Conservation (phyloP, 2,797 vertebrate species). For the Anas bahamensis region DNA sequence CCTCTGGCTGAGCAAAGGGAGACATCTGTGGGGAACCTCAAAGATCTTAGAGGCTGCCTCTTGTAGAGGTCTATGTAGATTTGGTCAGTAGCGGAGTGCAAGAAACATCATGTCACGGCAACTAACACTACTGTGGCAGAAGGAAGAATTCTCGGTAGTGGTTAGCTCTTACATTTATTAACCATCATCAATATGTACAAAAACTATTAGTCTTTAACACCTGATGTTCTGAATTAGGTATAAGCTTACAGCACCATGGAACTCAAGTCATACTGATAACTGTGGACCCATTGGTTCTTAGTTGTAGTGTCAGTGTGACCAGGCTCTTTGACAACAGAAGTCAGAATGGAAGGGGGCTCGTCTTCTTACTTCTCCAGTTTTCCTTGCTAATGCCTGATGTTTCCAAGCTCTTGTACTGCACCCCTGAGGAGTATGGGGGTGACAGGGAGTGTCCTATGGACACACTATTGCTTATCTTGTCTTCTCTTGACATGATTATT, state of each 20-base stretch:
- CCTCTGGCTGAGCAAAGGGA: not conserved
- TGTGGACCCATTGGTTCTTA: not conserved
- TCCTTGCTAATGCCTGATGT: not conserved
- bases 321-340: not conserved
- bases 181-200: no score
- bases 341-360: not conserved
- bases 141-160: not conserved
- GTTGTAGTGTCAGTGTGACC: not conserved
- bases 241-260: not conserved
- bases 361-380: not conserved
- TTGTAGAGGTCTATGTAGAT: not conserved
- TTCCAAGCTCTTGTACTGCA: not conserved
- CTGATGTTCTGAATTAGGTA: not conserved
- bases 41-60: not conserved
- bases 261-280: not conserved
- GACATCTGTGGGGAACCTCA: not conserved
- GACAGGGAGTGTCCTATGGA: not conserved
- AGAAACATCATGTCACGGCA: not conserved
- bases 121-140: not conserved
- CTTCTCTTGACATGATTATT: not conserved
- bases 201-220: not conserved
- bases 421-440: not conserved
- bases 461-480: not conserved
- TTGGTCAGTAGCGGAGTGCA: not conserved
- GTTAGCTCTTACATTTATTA: not conserved